phyloP scores from a whole-genome alignment of 1,140 invertebrate species.

The Centruroides vittatus region DNA sequence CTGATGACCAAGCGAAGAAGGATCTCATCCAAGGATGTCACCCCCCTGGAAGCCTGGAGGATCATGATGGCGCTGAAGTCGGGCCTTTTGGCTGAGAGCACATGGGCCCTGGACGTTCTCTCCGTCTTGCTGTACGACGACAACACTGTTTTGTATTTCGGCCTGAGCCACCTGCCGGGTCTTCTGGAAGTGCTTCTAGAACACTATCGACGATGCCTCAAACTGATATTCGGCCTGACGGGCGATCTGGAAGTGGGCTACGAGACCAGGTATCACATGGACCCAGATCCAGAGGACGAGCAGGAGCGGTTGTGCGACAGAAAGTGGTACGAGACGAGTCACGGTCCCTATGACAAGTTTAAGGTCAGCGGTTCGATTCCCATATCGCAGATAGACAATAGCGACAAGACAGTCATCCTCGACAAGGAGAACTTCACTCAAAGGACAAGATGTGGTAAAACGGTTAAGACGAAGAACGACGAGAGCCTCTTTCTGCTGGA shows the following conservation, averaged over 20 bases:
- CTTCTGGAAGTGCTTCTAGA: constrained; percentile 79
- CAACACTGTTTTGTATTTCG: constrained; percentile 78
- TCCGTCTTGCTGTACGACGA: constrained; percentile 89
- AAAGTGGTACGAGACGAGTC: constrained; percentile 16
- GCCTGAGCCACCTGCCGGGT: constrained; percentile 76
- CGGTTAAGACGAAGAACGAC: constrained; percentile 14
- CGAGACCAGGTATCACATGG: background rate
- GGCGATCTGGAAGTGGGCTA: constrained; percentile 31
- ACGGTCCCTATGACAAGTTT: background rate
- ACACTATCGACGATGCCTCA: constrained; percentile 56
- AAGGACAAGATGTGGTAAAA: constrained; percentile 18
- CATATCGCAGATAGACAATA: background rate
- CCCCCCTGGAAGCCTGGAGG: constrained; percentile 83
- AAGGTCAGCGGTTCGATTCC: background rate
- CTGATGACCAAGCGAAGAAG: constrained; percentile 70
- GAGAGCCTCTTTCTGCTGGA: constrained; percentile 18
- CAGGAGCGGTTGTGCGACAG: background rate
- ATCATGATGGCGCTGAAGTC: constrained; percentile 95
- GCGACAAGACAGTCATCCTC: constrained; percentile 9
- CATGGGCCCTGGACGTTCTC: constrained; percentile 86
- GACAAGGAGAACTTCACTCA: constrained; percentile 18
- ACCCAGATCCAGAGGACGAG: background rate
- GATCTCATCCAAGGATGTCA: constrained; percentile 59
- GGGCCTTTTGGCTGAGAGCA: constrained; percentile 85
- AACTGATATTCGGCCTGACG: constrained; percentile 58